A percentile compares a stretch with the other conserved stretches of the same genome.
Evolutionary conservation across 2,888 invertebrate species (phyloP).

Genomic region (Strigamia maritima): DNA sequence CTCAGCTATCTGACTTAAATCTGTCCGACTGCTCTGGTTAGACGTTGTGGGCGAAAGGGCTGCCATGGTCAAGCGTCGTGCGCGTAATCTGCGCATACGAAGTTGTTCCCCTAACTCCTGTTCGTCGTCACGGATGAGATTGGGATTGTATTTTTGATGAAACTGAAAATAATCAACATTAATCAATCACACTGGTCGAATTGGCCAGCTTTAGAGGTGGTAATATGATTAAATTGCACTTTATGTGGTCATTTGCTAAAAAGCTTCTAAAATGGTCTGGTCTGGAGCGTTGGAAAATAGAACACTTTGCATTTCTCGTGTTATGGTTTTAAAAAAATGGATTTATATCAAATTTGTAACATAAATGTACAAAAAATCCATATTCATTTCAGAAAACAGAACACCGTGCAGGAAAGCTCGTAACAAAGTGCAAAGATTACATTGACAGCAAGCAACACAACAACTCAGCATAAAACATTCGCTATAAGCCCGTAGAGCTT

Average conservation of each 20-base stretch:
- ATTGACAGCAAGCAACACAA: background rate
- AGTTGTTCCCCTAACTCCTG: conserved; percentile 46
- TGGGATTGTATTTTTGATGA: conserved; percentile 47
- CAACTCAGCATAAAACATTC: background rate
- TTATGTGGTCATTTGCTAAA: background rate
- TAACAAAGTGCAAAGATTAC: background rate
- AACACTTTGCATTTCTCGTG: no score
- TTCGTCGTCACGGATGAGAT: conserved; percentile 47
- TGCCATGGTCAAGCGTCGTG: conserved; percentile 46
- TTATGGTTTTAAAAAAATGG: no score
- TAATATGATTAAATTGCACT: background rate
- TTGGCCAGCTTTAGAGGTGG: no score
- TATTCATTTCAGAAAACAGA: no score
- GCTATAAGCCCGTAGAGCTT: background rate
- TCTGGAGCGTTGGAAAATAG: no score
- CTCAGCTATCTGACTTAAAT: conserved; percentile 36
- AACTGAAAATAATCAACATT: conserved; percentile 43
- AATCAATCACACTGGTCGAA: conserved; percentile 1
- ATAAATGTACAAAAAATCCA: no score
- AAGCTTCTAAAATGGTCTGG: no score
- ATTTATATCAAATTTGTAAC: no score
- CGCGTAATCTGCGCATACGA: conserved; percentile 45
- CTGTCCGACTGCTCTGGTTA: conserved; percentile 40
- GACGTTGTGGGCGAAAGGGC: conserved; percentile 43
- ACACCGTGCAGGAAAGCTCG: background rate